Percentiles rank a stretch among this genome's conserved stretches.
These are phyloP conservation scores for Hycleus cichorii DNA, from an alignment of 1,140 invertebrate genomes.

Conservation along the genomic window DNA sequence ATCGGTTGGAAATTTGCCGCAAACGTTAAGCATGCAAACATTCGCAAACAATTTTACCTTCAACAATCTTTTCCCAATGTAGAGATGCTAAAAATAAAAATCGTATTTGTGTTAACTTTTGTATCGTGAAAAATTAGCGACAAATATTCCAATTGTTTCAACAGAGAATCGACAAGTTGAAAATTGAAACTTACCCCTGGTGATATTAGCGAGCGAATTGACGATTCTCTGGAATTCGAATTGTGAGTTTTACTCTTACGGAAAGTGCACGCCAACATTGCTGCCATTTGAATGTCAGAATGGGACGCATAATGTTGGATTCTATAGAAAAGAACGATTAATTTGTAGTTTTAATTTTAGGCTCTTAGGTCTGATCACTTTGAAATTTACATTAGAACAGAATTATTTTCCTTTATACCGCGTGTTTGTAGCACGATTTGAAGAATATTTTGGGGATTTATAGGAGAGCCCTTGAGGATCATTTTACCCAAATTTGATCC, in stretches of 20 bases:
- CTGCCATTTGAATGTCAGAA: slow-evolving; percentile 86
- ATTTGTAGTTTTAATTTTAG: background rate
- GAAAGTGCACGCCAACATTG: slow-evolving; percentile 85
- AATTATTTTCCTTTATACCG: no score
- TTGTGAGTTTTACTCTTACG: slow-evolving; percentile 44
- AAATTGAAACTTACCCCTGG: slow-evolving; percentile 39
- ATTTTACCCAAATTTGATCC: no score
- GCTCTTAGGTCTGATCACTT: no score
- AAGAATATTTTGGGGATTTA: no score
- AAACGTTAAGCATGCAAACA: background rate
- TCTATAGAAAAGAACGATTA: slow-evolving; percentile 41
- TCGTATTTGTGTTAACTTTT: no score
- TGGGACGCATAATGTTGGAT: slow-evolving; percentile 71
- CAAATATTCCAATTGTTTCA: slow-evolving; percentile 2
- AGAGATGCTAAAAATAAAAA: slow-evolving; percentile 50
- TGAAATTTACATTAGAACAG: no score
- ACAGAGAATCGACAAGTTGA: background rate
- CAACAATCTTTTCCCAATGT: slow-evolving; percentile 51
- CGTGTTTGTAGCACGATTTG: no score
- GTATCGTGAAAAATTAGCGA: slow-evolving; percentile 5
- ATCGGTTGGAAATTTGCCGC: no score
- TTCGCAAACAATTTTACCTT: slow-evolving; percentile 45
- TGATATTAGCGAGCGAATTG: slow-evolving; percentile 31
- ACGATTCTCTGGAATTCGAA: slow-evolving; percentile 36
- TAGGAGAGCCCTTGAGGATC: no score